Base-by-base conservation (phyloP, 2,113 vertebrate genomes). In the Cebus imitator region DNA sequence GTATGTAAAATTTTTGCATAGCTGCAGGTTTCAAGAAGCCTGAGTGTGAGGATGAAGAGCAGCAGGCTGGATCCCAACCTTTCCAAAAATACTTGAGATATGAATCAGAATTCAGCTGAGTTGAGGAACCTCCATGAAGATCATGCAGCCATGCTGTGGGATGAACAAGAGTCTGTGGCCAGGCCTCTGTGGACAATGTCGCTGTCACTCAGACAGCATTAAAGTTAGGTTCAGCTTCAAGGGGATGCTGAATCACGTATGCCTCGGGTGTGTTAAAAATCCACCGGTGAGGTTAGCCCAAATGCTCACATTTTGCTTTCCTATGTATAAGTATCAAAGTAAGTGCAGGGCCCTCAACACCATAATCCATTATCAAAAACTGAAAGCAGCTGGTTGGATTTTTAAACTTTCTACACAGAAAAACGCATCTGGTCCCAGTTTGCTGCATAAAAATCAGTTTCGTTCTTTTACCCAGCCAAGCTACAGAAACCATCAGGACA, bases 311-410 rank as follows among this genome's bases (percentile, higher is more conserved):
- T 88, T 98, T 97, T 96, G 91, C 91, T 98, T 98, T 98, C 96
- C 96, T 98, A 96, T 0, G 10, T 93, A 80, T 8, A 76, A 96
- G 72, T 97, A 98, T 98, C 97, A 98, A 97, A 98, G 98, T 95
- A 92, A 95, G 94, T 50, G 5, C 83, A 97, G 95, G 50, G 80
- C 87, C 97, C 89, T 88, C 40, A 96, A 97, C 76, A 96, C 82
- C 84, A 95, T 58, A 97, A 98, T 98, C 98, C 97, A 96, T 97
- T 98, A 98, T 98, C 98, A 98, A 97, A 98, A 98, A 98, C 97
- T 95, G 79, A 96, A 98, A 93, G 98, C 98, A 98, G 97, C 97
- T 98, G 98, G 82, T 55, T 98, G 76, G 87, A 75, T 94, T 98
- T 98, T 98, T 96, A 96, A 98, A 97, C 96, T 98, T 98, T 98